phyloP scores from a whole-genome alignment of 2,888 invertebrate species.

The Ditula angustiorana region DNA sequence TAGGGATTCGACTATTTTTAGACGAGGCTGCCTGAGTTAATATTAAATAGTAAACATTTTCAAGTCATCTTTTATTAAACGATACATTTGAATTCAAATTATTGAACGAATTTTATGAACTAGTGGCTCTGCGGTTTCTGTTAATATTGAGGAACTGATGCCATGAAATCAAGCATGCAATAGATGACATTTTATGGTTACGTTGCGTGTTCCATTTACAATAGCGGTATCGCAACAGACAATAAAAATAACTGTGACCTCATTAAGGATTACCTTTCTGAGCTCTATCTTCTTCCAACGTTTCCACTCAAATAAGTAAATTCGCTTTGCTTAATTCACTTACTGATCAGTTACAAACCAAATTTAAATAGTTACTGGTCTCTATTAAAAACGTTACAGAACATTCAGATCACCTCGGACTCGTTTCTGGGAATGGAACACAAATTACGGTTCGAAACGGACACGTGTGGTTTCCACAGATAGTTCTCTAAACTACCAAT shows the following conservation, averaged over 20 bases:
- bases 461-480: slow-evolving; percentile 14
- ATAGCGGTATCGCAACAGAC: too few relatives aligned
- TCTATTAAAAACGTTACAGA: not conserved
- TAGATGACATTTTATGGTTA: too few relatives aligned
- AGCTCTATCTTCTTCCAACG: too few relatives aligned
- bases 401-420: not conserved
- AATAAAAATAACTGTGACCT: too few relatives aligned
- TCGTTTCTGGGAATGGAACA: slow-evolving; percentile 2
- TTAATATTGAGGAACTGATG: too few relatives aligned
- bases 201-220: too few relatives aligned
- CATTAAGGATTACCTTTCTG: too few relatives aligned
- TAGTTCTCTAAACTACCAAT: slow-evolving; percentile 14
- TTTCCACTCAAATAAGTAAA: not conserved
- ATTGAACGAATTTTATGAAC: too few relatives aligned
- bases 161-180: too few relatives aligned
- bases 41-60: slow-evolving; percentile 13
- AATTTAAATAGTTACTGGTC: not conserved
- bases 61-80: not conserved
- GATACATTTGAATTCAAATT: not conserved
- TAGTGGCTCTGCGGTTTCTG: too few relatives aligned
- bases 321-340: not conserved
- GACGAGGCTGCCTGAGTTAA: slow-evolving; percentile 8
- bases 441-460: slow-evolving; percentile 14
- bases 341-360: not conserved
- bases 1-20: slow-evolving; percentile 26